Evolutionary conservation across 1,140 invertebrate genomes (phyloP), one percentile per base, ranked within the genome.

Genomic region (Drosophila parabipectinata): DNA sequence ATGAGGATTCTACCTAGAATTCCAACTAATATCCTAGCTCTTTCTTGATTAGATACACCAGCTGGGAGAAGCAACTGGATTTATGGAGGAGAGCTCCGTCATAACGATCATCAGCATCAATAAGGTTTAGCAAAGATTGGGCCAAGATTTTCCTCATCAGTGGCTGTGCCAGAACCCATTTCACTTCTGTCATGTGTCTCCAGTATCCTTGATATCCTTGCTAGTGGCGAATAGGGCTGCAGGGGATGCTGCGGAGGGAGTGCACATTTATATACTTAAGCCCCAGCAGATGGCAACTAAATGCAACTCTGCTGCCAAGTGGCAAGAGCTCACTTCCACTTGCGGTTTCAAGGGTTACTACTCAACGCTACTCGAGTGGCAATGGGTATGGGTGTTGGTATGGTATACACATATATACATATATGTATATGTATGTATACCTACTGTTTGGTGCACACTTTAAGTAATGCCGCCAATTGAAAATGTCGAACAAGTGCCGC

Each of bases 401-500:
- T 18, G 30, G 14, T 1, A 21, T 21, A 3, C 18, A 18, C 18
- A 3, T 21, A 21, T 21, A 3, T 21, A n/a, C n/a, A n/a, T n/a
- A n/a, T n/a, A n/a, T n/a, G n/a, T n/a, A n/a, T n/a, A n/a, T n/a
- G n/a, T n/a, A 21, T 3, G 21, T 21, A 21, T 21, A 21, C 21
- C 21, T 21, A 32, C 5, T 1, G 5, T 15, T 18, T 39, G 57
- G 45, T 56, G 48, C 63, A 61, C 72, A 84, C 60, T 80, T 87
- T 77, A 87, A 81, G 82, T 81, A 85, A 80, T 85, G 81, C 63
- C 50, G 82, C 82, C 82, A 85, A 87, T 85, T 87, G 82, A 81
- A 85, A 87, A 87, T 78, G 74, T 82, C 74, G 82, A 85, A 87
- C 83, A 82, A 82, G 74, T 82, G 69, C 82, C 79, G 47, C 78